Evolutionary conservation across 2,888 invertebrate genomes (phyloP), one percentile per base, ranked within the genome.

Genomic region (Papilio protenor): DNA sequence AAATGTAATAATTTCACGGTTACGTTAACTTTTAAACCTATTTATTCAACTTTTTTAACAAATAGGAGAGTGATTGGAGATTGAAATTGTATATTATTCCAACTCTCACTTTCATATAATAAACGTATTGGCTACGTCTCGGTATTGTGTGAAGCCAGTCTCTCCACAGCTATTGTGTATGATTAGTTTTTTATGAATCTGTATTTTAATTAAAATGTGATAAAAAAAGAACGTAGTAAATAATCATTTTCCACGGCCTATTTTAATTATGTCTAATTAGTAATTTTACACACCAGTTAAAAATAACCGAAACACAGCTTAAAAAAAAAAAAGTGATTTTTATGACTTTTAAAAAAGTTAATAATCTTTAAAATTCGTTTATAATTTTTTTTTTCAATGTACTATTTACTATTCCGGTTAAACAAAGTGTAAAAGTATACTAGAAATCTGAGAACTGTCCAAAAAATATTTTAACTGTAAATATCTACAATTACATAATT

Each of bases 61-160:
- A 18, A 18, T n/a, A 69, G 66, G 5, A 18, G 18, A 40, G n/a
- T n/a, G 8, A 59, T 2, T 59, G 14, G 27, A n/a, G 4, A 69
- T 45, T 69, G 66, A 64, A 64, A 64, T 69, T 69, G 40, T n/a
- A 69, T 69, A 45, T 45, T 69, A 69, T 52, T 5, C 33, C 40
- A 12, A 40, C 66, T 69, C 45, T 69, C 45, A 45, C 40, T 69
- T 69, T 12, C 12, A 45, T 69, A 21, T 12, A 45, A 69, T 1
- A 21, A 45, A 69, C 45, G 45, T 64, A 14, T 55, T 55, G 61
- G 16, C 61, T 2, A 14, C 27, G 14, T 27, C 61, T 6, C 33
- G 14, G 27, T 6, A 64, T 64, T 64, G 14, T 27, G 16, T 61
- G 61, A 6, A 12, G 59, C 27, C 8, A 33, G 40, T 40, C 33